Base-by-base conservation (phyloP, 2,113 vertebrate species). In the Sula dactylatra region DNA sequence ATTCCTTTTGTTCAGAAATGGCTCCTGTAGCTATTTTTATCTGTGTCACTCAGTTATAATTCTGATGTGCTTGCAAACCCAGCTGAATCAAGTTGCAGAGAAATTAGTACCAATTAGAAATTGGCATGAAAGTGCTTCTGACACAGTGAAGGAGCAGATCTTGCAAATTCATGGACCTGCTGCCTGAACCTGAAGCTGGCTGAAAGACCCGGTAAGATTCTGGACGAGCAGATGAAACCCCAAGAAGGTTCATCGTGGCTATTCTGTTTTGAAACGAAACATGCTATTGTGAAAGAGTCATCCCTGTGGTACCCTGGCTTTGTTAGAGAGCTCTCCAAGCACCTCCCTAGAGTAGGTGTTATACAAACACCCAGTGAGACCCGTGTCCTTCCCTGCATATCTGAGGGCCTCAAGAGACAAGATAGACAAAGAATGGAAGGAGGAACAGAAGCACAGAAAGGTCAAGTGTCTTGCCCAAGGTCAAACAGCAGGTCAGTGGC, bases 391-490 rank as follows among this genome's bases (percentile, higher is more conserved):
- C 82, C 70, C 84, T 61, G 42, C 11, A 13, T 79, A 93, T 76
- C 86, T 89, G 52, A 47, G 55, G 81, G 96, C 84, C 92, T 93
- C 91, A 24, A 54, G 94, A 95, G 95, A 96, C 93, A 93, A 96
- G 95, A 91, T 44, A 94, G 89, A 95, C 86, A 89, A 93, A 90
- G 89, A 77, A 72, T 95, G 81, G 94, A 93, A 77, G 78, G 85
- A 95, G 97, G 71, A 97, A 93, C 91, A 97, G 96, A 95, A 97
- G 96, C 96, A 81, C 71, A 66, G 82, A 96, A 95, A 93, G 96
- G 94, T 97, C 93, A 93, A 80, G 95, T 85, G 84, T 94, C 84
- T 93, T 88, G 93, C 93, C 93, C 84, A 90, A 94, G 96, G 97
- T 95, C 93, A 95, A 95, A 95, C 71, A 73, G 83, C 78, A 91